Evolutionary conservation across 2,113 vertebrate species (phyloP), one percentile per base, ranked within the genome.

Genomic region (Poeciliopsis retropinna): DNA sequence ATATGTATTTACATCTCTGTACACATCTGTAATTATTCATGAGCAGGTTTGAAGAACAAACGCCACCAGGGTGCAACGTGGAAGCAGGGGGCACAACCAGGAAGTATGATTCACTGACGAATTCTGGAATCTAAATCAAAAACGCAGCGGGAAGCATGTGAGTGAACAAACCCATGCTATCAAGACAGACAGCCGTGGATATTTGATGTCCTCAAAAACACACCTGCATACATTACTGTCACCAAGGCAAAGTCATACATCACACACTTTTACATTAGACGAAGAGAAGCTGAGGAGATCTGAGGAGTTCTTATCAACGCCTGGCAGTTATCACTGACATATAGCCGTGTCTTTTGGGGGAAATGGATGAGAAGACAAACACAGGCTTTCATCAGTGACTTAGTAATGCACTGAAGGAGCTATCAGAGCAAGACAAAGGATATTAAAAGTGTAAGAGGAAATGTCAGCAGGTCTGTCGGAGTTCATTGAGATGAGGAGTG

Each of bases 361-460:
- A 78, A 87, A 88, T 76, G 54, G 79, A 85, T 79, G 72, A 65
- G n/a, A 78, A 86, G 88, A 89, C 80, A 68, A 83, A 88, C 80
- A 57, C 34, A 9, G 62, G 82, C 72, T 89, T 85, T 76, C 80
- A 87, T 87, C 84, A 67, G 85, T 78, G 85, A 60, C 87, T 79
- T 83, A 75, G 27, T 75, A 81, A 88, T 79, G 75, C 67, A 92
- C 92, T 87, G 89, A 31, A 74, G 86, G 84, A 91, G 80, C 86
- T 85, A 87, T 92, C 87, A 75, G 85, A 87, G 79, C 87, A 84
- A 82, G 91, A 92, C 92, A 90, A 87, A 83, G 84, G 83, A 87
- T 90, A 92, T 94, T 90, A 91, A 91, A 89, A 89, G 74, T 84
- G 79, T 85, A 75, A 92, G 68, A 87, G 84, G 79, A 54, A 27